Conservation (phyloP, 2,888 invertebrate genomes). For the Serripes groenlandicus region DNA sequence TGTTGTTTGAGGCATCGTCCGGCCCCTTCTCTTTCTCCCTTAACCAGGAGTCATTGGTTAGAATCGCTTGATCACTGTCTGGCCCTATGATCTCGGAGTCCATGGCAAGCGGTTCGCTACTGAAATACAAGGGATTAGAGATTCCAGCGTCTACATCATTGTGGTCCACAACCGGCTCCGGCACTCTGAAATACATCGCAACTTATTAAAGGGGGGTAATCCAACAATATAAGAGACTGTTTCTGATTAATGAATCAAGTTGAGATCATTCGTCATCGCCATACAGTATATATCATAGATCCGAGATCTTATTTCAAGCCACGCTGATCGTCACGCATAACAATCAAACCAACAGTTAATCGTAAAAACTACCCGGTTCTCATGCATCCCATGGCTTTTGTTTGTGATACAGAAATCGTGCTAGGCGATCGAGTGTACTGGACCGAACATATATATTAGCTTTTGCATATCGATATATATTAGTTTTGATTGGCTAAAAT, state of each 20-base stretch:
- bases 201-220: neutral
- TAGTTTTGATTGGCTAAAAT: too few species aligned
- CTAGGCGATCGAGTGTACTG: too few species aligned
- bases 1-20: neutral
- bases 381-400: too few species aligned
- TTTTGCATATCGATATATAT: too few species aligned
- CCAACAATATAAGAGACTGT: neutral
- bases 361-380: too few species aligned
- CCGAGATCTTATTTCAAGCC: too few species aligned
- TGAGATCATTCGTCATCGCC: too few species aligned
- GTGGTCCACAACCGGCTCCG: neutral
- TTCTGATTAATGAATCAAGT: neutral
- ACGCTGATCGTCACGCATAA: too few species aligned
- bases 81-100: neutral
- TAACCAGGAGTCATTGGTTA: constrained; percentile 45
- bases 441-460: too few species aligned
- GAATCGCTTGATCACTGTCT: constrained; percentile 8
- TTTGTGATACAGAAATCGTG: too few species aligned
- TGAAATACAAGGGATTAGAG: constrained; percentile 28
- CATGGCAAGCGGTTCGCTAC: constrained; percentile 20
- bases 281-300: too few species aligned
- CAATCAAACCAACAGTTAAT: too few species aligned
- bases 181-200: neutral
- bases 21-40: constrained; percentile 30
- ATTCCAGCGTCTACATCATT: constrained; percentile 13